These are phyloP conservation scores for Nomada ruficornis DNA, from an alignment of 2,888 invertebrate species.

Conservation along the genomic window DNA sequence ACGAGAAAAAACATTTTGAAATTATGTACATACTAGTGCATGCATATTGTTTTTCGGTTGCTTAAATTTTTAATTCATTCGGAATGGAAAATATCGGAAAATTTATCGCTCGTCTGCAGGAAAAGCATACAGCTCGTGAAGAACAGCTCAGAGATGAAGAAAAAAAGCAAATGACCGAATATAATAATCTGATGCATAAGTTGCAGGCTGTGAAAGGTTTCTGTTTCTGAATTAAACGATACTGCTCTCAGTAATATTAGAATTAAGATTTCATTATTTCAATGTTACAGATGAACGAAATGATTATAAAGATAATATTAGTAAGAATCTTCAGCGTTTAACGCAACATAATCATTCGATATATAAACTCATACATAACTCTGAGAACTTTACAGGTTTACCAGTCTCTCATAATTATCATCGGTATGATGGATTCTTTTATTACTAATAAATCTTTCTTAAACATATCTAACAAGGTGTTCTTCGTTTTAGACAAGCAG, in stretches of 20 bases:
- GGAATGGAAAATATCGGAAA: constrained; percentile 49
- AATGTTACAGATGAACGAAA: constrained; percentile 46
- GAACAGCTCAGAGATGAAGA: constrained; percentile 20
- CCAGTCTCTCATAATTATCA: constrained; percentile 75
- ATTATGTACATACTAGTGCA: no score
- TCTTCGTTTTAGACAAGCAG: constrained; percentile 68
- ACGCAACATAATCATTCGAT: constrained; percentile 70
- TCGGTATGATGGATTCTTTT: constrained; percentile 62
- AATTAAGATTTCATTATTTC: background rate
- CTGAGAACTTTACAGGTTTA: constrained; percentile 66
- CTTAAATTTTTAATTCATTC: background rate
- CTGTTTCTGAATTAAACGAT: background rate
- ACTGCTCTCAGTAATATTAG: background rate
- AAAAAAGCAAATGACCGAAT: constrained; percentile 35
- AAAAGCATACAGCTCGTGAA: constrained; percentile 17
- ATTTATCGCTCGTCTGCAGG: constrained; percentile 14
- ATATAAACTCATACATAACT: constrained; percentile 70
- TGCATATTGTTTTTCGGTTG: no score
- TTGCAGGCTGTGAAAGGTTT: constrained; percentile 43
- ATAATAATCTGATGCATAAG: constrained; percentile 22
- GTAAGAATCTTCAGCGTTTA: constrained; percentile 69
- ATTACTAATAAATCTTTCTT: background rate
- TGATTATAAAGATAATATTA: constrained; percentile 59
- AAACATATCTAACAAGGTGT: background rate
- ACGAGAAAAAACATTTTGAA: background rate